phyloP scores from a whole-genome alignment of 1,140 invertebrate species.

The Nomia melanderi region DNA sequence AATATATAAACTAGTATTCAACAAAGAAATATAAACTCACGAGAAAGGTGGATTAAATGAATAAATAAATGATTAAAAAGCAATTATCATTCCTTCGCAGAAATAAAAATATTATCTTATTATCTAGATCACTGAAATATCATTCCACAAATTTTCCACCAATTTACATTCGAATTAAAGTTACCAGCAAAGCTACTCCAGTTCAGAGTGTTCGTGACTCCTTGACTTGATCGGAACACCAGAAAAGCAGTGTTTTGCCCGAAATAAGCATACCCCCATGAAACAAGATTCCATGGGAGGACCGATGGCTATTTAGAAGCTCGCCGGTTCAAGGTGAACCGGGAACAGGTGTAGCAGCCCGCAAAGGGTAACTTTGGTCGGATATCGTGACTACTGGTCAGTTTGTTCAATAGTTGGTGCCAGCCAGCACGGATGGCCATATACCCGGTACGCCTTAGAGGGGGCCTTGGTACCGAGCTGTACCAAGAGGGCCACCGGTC shows the following conservation, averaged over 20 bases:
- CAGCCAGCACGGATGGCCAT: conserved; percentile 78
- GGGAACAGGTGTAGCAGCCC: conserved; percentile 53
- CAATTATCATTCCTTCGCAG: too few relatives aligned
- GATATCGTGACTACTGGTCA: conserved; percentile 82
- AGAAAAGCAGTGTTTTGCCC: background rate
- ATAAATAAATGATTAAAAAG: too few relatives aligned
- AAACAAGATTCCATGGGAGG: background rate
- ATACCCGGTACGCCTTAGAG: conserved; percentile 68
- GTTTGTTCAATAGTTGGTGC: conserved; percentile 82
- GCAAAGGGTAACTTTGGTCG: conserved; percentile 53
- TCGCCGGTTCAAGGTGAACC: background rate
- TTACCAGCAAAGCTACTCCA: background rate
- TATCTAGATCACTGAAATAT: too few relatives aligned
- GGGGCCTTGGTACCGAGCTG: conserved; percentile 79
- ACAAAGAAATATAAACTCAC: too few relatives aligned
- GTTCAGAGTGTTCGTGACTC: background rate
- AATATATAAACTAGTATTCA: too few relatives aligned
- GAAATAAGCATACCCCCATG: too few relatives aligned
- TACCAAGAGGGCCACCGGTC: conserved; percentile 81
- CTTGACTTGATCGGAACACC: background rate
- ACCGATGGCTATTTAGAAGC: background rate
- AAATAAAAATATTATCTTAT: too few relatives aligned
- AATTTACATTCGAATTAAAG: background rate
- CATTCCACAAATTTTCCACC: background rate
- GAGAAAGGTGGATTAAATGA: too few relatives aligned